These are phyloP conservation scores for Riptortus pedestris DNA, from an alignment of 1,140 invertebrate genomes.

Conservation along the genomic window DNA sequence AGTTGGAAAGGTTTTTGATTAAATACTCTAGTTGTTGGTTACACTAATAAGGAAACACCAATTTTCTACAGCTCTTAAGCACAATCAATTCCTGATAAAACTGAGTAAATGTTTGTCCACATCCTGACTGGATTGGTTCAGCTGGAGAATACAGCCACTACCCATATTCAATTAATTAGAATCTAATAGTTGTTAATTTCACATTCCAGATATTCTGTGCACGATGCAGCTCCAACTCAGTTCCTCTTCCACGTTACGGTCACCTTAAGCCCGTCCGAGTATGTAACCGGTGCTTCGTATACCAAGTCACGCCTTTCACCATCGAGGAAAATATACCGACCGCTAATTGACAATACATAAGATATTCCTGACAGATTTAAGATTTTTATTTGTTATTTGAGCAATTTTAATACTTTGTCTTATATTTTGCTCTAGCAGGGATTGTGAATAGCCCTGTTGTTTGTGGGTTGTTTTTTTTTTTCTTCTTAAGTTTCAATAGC, in stretches of 20 bases:
- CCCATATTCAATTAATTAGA: no score
- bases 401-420: slow-evolving; percentile 2
- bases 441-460: not conserved
- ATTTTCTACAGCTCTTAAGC: no score
- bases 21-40: no score
- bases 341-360: slow-evolving; percentile 17
- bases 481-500: no score
- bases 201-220: slow-evolving; percentile 76
- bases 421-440: slow-evolving; percentile 4
- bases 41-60: no score
- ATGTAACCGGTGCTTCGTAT: slow-evolving; percentile 82
- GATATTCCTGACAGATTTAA: not conserved
- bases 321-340: slow-evolving; percentile 22
- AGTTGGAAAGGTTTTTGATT: no score
- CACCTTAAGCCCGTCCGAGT: slow-evolving; percentile 85
- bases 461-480: no score
- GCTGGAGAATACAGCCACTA: no score
- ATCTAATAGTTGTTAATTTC: slow-evolving; percentile 18
- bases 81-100: no score
- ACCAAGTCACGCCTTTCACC: slow-evolving; percentile 56
- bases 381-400: not conserved
- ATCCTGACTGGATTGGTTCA: no score
- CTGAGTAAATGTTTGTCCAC: no score
- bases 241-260: slow-evolving; percentile 84
- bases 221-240: slow-evolving; percentile 83